phyloP scores from a whole-genome alignment of 2,888 invertebrate species.

The Aspidiotus destructor region DNA sequence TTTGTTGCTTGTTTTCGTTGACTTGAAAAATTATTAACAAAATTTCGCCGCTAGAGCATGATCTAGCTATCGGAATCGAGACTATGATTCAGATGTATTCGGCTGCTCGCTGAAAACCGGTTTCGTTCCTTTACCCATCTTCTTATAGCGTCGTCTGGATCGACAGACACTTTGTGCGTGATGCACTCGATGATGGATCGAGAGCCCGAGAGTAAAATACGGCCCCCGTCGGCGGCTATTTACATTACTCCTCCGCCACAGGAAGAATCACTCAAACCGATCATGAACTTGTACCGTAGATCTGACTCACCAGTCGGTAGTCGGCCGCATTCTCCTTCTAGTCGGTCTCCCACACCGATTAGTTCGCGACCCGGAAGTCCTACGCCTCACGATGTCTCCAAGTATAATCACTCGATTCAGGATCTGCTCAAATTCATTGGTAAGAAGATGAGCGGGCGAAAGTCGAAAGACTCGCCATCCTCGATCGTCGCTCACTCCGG shows the following conservation, averaged over 20 bases:
- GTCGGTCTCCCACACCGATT: conserved; percentile 34
- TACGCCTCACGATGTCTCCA: conserved; percentile 22
- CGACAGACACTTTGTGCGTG: too few species aligned
- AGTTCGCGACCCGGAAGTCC: conserved; percentile 34
- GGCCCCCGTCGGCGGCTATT: conserved; percentile 25
- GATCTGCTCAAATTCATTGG: conserved; percentile 31
- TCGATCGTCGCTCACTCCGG: conserved; percentile 25
- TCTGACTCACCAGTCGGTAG: conserved; percentile 29
- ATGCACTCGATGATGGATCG: conserved; percentile 23
- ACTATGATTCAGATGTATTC: background rate
- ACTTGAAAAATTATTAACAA: background rate
- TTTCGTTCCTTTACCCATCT: background rate
- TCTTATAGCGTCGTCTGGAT: background rate
- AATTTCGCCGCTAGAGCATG: background rate
- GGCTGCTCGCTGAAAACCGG: background rate
- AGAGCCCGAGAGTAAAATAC: conserved; percentile 13
- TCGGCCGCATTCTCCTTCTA: conserved; percentile 20
- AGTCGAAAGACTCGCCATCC: conserved; percentile 24
- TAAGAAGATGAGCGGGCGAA: conserved; percentile 33
- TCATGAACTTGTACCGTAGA: conserved; percentile 34
- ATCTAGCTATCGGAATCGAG: too few species aligned
- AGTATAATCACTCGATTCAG: conserved; percentile 32
- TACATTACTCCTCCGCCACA: conserved; percentile 29
- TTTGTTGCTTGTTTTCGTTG: background rate
- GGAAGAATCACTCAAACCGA: background rate